Conservation (phyloP, 2,888 invertebrate genomes). For the Xestia xanthographa region DNA sequence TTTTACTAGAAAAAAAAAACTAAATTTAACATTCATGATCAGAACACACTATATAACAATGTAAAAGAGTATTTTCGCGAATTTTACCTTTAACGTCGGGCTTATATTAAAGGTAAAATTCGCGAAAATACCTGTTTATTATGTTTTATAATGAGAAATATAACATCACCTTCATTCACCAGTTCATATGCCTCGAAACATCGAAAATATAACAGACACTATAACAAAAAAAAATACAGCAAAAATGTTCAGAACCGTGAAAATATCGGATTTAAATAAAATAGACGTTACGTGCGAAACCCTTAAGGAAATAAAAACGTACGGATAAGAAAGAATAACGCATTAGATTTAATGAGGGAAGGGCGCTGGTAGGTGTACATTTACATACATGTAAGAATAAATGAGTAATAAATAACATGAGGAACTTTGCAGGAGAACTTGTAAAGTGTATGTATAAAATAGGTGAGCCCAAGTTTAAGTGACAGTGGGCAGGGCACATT, state of each 20-base stretch:
- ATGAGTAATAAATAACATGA: constrained; percentile 20
- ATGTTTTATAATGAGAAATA: too few species aligned
- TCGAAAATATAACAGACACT: not conserved
- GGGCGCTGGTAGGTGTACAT: not conserved
- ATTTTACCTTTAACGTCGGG: too few species aligned
- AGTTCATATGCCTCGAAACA: not conserved
- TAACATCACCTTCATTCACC: not conserved
- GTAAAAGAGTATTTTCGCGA: too few species aligned
- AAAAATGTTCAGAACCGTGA: constrained; percentile 21
- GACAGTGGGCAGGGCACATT: too few species aligned
- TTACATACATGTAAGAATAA: constrained; percentile 10
- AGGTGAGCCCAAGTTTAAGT: not conserved
- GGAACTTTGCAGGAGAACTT: not conserved
- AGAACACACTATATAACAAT: too few species aligned
- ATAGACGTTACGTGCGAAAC: constrained; percentile 25
- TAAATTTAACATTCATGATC: too few species aligned
- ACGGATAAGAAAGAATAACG: constrained; percentile 14
- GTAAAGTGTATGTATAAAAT: not conserved
- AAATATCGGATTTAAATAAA: constrained; percentile 32
- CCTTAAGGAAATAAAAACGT: constrained; percentile 8
- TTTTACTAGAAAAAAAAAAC: not conserved
- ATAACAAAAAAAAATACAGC: not conserved
- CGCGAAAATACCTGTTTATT: too few species aligned
- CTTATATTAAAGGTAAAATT: too few species aligned
- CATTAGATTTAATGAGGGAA: constrained; percentile 45